Evolutionary conservation across 1,140 invertebrate genomes (phyloP).

Genomic region (Epicauta chinensis): DNA sequence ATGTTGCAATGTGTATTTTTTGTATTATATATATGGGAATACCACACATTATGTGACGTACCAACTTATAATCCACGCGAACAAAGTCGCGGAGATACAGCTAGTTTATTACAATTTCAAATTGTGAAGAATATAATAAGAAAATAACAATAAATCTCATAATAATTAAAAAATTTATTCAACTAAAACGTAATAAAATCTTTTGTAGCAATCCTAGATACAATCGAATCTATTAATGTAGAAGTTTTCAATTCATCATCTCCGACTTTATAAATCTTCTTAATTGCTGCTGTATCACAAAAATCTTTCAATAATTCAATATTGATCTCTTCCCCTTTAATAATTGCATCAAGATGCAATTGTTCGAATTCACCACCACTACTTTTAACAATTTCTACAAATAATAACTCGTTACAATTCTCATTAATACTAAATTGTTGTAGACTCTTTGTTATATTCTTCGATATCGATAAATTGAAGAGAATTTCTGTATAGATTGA

Average conservation of each 20-base stretch:
- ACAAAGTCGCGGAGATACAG: too few species aligned
- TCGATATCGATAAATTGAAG: conserved; percentile 60
- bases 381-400: conserved; percentile 49
- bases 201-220: conserved; percentile 15
- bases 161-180: conserved; percentile 1
- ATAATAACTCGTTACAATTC: conserved; percentile 48
- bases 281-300: background rate
- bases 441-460: conserved; percentile 61
- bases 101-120: too few species aligned
- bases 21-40: too few species aligned
- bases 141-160: too few species aligned
- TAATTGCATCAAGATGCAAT: too few species aligned
- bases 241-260: conserved; percentile 3
- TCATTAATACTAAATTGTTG: conserved; percentile 57
- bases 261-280: conserved; percentile 12
- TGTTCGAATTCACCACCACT: conserved; percentile 17
- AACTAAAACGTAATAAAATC: conserved; percentile 8
- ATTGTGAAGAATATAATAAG: too few species aligned
- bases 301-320: conserved; percentile 2
- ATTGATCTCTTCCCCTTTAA: conserved; percentile 8
- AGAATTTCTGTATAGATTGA: conserved; percentile 60
- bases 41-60: too few species aligned
- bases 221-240: conserved; percentile 7
- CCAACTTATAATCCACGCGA: too few species aligned
- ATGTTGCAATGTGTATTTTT: too few species aligned